phyloP scores from a whole-genome alignment of 92 coral and sea anemone species.

The Plumapathes pennacea region DNA sequence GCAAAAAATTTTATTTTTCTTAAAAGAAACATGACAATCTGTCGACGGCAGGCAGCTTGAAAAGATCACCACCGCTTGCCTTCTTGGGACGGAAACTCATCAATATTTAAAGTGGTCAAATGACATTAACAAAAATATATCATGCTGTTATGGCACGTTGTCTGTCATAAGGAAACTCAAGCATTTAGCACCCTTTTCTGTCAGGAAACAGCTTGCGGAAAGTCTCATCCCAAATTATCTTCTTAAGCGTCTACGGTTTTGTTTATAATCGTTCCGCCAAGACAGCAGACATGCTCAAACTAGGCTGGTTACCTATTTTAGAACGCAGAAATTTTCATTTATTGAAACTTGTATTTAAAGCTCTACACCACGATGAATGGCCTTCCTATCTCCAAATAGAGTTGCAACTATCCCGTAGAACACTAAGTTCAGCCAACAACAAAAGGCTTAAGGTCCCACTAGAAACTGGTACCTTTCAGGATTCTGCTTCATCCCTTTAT shows the following conservation, averaged over 20 bases:
- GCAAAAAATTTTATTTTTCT: too few species aligned
- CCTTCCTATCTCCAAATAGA: constrained; percentile 6
- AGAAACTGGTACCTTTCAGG: constrained; percentile 18
- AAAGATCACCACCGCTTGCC: constrained; percentile 8
- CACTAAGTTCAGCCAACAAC: constrained; percentile 12
- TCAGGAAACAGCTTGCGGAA: constrained; percentile 34
- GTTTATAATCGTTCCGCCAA: constrained; percentile 9
- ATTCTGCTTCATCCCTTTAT: background rate
- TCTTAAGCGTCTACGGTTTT: constrained; percentile 24
- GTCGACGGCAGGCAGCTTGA: constrained; percentile 3
- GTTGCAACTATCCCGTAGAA: background rate
- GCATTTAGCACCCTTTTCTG: constrained; percentile 22
- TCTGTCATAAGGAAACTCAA: constrained; percentile 25
- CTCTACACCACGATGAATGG: constrained; percentile 7
- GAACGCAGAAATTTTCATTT: constrained; percentile 5
- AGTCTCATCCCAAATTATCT: constrained; percentile 35
- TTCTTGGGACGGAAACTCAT: constrained; percentile 12
- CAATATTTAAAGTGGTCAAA: constrained; percentile 7
- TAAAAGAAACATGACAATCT: too few species aligned
- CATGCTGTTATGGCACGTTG: constrained; percentile 21
- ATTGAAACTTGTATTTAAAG: constrained; percentile 8
- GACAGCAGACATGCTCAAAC: constrained; percentile 5
- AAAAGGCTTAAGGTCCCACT: constrained; percentile 5
- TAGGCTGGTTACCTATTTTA: constrained; percentile 22
- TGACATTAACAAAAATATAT: constrained; percentile 5